phyloP scores from a whole-genome alignment of 2,797 vertebrate genomes.

The Pyrocephalus nanus region DNA sequence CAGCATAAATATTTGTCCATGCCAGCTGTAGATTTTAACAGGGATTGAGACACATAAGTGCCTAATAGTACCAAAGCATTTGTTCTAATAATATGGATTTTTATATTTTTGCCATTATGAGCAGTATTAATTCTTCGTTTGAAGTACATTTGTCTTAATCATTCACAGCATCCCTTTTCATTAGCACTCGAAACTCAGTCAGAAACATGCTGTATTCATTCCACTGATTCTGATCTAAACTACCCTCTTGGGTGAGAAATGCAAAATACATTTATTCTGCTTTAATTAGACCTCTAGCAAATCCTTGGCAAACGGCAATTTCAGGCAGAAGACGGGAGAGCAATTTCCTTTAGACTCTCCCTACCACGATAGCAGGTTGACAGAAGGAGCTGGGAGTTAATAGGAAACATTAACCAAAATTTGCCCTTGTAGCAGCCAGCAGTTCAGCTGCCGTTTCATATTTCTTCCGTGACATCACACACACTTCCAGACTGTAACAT shows the following conservation, averaged over 20 bases:
- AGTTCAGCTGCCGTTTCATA: constrained; percentile 33
- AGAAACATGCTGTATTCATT: constrained; percentile 16
- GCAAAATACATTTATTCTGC: constrained; percentile 49
- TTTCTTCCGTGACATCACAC: constrained; percentile 35
- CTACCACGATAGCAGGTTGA: neutral
- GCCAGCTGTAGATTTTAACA: neutral
- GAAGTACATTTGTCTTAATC: constrained; percentile 40
- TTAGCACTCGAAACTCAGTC: constrained; percentile 11
- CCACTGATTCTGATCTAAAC: constrained; percentile 43
- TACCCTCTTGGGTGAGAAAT: constrained; percentile 30
- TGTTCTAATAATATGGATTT: neutral
- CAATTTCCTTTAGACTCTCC: constrained; percentile 11
- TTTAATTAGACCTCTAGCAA: constrained; percentile 51
- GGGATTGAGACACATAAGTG: neutral
- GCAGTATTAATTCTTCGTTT: constrained; percentile 34
- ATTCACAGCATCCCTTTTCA: constrained; percentile 7
- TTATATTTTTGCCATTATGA: neutral
- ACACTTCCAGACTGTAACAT: constrained; percentile 1
- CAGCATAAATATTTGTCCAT: constrained; percentile 6
- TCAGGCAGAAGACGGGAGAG: neutral
- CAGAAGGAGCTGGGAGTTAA: constrained; percentile 49
- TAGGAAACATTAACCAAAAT: constrained; percentile 53
- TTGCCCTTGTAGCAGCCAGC: constrained; percentile 44
- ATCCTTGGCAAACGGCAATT: constrained; percentile 2
- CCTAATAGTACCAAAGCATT: neutral